Percentiles rank a stretch among this genome's conserved stretches.
phyloP scores from a whole-genome alignment of 2,113 vertebrate genomes.

The Festucalex cinctus region DNA sequence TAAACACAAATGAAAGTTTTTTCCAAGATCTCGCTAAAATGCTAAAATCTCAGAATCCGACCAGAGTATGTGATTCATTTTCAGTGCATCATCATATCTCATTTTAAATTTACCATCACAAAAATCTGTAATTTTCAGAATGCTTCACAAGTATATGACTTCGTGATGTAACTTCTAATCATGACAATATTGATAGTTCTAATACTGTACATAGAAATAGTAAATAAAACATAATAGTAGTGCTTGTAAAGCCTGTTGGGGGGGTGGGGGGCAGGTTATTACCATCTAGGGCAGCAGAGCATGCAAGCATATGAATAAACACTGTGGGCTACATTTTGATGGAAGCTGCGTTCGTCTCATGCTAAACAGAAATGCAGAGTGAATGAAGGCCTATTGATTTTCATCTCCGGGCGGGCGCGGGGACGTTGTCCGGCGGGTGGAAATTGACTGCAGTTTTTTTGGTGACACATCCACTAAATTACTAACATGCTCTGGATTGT shows the following conservation, averaged over 20 bases:
- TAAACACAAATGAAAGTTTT: too few species aligned
- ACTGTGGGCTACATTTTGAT: background rate
- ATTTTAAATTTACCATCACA: too few species aligned
- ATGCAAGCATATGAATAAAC: constrained; percentile 4
- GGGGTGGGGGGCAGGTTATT: background rate
- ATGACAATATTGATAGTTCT: too few species aligned
- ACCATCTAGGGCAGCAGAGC: background rate
- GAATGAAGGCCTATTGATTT: constrained; percentile 5
- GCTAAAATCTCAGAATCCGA: too few species aligned
- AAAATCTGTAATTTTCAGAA: too few species aligned
- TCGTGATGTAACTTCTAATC: too few species aligned
- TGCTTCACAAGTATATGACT: too few species aligned
- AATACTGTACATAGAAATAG: too few species aligned
- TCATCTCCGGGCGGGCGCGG: background rate
- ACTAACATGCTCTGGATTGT: background rate
- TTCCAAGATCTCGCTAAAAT: too few species aligned
- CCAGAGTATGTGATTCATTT: too few species aligned
- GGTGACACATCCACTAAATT: constrained; percentile 5
- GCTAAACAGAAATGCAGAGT: constrained; percentile 1
- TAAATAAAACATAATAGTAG: background rate
- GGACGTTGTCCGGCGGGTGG: background rate
- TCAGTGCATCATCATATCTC: too few species aligned
- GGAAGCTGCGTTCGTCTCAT: background rate
- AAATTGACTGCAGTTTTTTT: constrained; percentile 7
- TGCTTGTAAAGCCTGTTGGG: background rate